Evolutionary conservation across 2,113 vertebrate species (phyloP), one percentile per base, ranked within the genome.

Genomic region (Gallinago paraguaiae): DNA sequence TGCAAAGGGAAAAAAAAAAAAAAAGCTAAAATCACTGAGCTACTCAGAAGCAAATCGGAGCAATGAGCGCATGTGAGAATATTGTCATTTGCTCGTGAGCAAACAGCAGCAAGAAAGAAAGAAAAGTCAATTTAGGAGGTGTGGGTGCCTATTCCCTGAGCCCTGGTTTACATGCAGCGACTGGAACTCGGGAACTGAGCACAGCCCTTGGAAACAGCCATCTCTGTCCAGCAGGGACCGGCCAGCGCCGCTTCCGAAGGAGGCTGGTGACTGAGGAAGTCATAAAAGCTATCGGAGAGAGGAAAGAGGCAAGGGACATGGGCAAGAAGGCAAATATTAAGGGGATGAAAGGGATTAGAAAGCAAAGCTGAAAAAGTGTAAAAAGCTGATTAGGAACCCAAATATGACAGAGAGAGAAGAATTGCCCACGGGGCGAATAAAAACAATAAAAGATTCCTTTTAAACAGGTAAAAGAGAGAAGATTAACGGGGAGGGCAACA

Each of bases 361-460:
- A 96, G 86, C 71, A 86, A 95, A 94, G 74, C 74, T 91, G 77
- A 85, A 94, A 91, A 96, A 90, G 96, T 92, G 83, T 90, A 91
- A 96, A 95, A 89, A 83, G 61, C 91, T 91, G 92, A 95, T 97
- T 93, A 97, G 91, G 92, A 93, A 96, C 92, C 50, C 65, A 96
- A 96, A 93, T 84, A 95, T 78, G 85, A 91, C 84, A 93, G 35
- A 92, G 51, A 78, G 51, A 92, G 60, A 92, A 88, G 63, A 91
- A 94, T 30, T 85, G 60, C 71, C 86, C 84, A 25, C 10, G 22
- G 78, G 75, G 85, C 65, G 90, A 92, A 96, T 90, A 82, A 92
- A 95, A 95, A 88, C 78, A 94, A 59, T 65, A 83, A 65, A 88
- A 88, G 24, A 56, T 93, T 95, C 85, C 41, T 93, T 96, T 91